Evolutionary conservation across 2,113 vertebrate species (phyloP).

Genomic region (Loxodonta africana): DNA sequence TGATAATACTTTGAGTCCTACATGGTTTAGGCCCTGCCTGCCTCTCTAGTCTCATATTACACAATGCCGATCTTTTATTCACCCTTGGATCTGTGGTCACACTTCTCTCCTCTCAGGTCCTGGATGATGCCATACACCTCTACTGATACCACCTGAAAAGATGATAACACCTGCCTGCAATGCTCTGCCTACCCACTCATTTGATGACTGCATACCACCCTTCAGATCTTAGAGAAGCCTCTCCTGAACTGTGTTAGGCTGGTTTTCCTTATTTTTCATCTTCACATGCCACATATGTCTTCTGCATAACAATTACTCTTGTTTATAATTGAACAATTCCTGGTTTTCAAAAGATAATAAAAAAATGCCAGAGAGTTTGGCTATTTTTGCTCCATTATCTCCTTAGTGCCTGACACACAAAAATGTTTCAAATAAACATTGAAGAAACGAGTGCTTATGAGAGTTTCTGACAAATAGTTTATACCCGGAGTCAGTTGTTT

Average conservation of each 20-base stretch:
- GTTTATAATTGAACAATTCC: not conserved
- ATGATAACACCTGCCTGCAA: not conserved
- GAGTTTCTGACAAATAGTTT: not conserved
- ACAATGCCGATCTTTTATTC: not conserved
- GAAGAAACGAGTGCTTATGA: not conserved
- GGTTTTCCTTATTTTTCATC: not conserved
- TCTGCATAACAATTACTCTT: not conserved
- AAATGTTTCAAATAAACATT: slow-evolving; percentile 45
- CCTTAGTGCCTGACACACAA: not conserved
- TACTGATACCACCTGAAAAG: not conserved
- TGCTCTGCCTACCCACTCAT: fast-evolving
- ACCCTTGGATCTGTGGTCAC: not conserved
- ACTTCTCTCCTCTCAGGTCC: not conserved
- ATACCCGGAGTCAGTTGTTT: not conserved
- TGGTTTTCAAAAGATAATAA: not conserved
- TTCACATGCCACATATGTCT: not conserved
- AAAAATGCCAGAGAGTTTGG: not conserved
- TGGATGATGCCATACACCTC: fast-evolving
- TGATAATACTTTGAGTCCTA: not conserved
- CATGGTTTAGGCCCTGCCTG: no score
- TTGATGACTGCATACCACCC: not conserved
- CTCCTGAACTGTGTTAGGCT: not conserved
- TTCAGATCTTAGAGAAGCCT: not conserved
- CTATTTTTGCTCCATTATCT: not conserved
- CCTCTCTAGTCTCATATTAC: no score